Evolutionary conservation across 2,797 vertebrate genomes (phyloP).

Genomic region (Poliocrania exsul): DNA sequence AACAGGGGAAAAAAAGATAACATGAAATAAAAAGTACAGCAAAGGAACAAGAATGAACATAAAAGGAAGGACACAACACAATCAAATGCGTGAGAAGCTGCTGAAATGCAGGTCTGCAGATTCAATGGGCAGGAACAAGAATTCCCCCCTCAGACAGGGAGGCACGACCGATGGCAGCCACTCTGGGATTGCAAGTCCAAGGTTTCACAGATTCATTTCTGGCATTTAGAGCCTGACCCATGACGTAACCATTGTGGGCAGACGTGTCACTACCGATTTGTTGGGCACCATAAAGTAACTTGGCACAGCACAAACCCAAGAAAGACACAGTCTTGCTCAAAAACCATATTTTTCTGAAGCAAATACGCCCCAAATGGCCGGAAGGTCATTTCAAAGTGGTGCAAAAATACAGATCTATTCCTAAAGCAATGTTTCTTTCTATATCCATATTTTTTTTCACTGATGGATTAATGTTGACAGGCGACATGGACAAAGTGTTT

Average conservation of each 20-base stretch:
- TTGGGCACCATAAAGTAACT: not conserved
- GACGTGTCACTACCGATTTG: not conserved
- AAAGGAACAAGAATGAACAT: not conserved
- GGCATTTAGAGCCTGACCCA: constrained; percentile 32
- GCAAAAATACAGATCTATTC: constrained; percentile 37
- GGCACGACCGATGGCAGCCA: not conserved
- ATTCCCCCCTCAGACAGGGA: not conserved
- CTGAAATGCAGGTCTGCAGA: not conserved
- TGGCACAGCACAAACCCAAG: constrained; percentile 5
- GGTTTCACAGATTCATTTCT: constrained; percentile 7
- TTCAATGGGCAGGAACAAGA: not conserved
- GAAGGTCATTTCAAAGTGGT: constrained; percentile 51
- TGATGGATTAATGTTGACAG: constrained; percentile 65
- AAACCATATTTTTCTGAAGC: constrained; percentile 7
- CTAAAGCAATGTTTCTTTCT: constrained; percentile 48
- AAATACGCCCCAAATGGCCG: not conserved
- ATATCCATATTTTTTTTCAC: constrained; percentile 10
- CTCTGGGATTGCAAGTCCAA: not conserved
- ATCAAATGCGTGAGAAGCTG: not conserved
- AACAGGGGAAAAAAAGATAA: not conserved
- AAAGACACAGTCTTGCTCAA: constrained; percentile 11
- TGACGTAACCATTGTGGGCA: not conserved
- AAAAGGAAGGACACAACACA: not conserved
- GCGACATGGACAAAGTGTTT: constrained; percentile 57
- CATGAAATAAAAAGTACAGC: not conserved